Evolutionary conservation across 2,797 vertebrate species (phyloP).

Genomic region (Enteromius viviparus): DNA sequence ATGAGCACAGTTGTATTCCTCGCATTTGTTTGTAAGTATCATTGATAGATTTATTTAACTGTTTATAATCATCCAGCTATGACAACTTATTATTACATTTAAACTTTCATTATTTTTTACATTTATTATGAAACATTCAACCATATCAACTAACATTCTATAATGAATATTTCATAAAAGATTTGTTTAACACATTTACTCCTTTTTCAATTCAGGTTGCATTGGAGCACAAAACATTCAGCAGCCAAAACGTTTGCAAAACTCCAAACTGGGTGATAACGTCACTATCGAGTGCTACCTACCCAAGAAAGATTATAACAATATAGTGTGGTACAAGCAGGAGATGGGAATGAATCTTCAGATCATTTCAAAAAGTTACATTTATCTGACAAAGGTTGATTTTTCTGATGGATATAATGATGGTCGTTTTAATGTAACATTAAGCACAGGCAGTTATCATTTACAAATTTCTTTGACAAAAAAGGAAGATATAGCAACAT

Average conservation of each 20-base stretch:
- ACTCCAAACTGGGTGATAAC: not conserved
- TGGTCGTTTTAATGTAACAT: not conserved
- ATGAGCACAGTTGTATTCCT: constrained; percentile 17
- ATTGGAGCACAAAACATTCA: not conserved
- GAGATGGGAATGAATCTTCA: constrained; percentile 26
- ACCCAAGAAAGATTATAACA: constrained; percentile 27
- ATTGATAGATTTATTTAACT: not conserved
- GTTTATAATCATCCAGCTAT: not conserved
- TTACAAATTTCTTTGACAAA: constrained; percentile 23
- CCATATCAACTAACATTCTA: not conserved
- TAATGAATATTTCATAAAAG: not conserved
- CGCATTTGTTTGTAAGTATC: constrained; percentile 23
- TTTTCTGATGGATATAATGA: constrained; percentile 15
- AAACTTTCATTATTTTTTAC: not conserved
- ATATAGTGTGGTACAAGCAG: constrained; percentile 46
- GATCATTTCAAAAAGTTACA: constrained; percentile 2
- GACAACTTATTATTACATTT: not conserved
- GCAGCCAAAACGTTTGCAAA: constrained; percentile 29
- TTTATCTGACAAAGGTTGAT: not conserved
- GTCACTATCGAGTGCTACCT: constrained; percentile 41
- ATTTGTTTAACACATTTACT: not conserved
- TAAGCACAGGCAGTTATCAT: constrained; percentile 2
- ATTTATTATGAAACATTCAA: not conserved
- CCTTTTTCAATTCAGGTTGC: constrained; percentile 24
- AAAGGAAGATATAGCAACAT: constrained; percentile 32